Base-by-base conservation (phyloP, 2,797 vertebrate species). In the Botia almorhae region DNA sequence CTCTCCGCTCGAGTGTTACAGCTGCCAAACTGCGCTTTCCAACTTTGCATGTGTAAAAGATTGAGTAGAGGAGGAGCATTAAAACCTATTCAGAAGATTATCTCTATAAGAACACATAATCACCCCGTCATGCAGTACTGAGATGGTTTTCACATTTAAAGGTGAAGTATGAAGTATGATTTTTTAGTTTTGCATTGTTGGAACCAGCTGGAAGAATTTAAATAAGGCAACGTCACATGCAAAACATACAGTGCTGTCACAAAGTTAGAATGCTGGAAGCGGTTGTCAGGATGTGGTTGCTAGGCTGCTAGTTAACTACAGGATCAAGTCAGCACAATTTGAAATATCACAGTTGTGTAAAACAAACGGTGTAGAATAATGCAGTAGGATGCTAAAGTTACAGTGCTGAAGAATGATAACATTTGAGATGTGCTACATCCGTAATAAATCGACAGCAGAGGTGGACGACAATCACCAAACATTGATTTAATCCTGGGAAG, bases 21-120 rank as follows among this genome's bases (percentile, higher is more conserved):
- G 11, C 36, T 56, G 48, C 50, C n/a, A 76, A 0, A 26, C 21
- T 51, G 61, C 43, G 46, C 43, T 19, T 21, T 72, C 50, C 71
- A 69, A 68, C 16, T 79, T 61, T 48, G 33, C 50, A 80, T 21
- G 11, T 81, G 12, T 36, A 50, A 76, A 43, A 74, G 70, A 60
- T 43, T 51, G 1, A 61, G 46, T 33, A 71, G 43, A 69, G 5
- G 3, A 43, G 61, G 65, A 61, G 33, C 29, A 65, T 19, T 65
- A 1, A 39, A 65, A 65, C 16, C 61, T 36, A n/a, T 11, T n/a
- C 33, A 39, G 16, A 64, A 33, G 33, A 64, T n/a, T n/a, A 1
- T 33, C n/a, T 11, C 61, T n/a, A 16, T 14, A 36, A 36, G 16
- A 29, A 29, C 23, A 14, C 13, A 61, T 29, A 19, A 58, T 58